Evolutionary conservation across 2,113 vertebrate species (phyloP), one percentile per base, ranked within the genome.

Genomic region (Craseonycteris thonglongyai): DNA sequence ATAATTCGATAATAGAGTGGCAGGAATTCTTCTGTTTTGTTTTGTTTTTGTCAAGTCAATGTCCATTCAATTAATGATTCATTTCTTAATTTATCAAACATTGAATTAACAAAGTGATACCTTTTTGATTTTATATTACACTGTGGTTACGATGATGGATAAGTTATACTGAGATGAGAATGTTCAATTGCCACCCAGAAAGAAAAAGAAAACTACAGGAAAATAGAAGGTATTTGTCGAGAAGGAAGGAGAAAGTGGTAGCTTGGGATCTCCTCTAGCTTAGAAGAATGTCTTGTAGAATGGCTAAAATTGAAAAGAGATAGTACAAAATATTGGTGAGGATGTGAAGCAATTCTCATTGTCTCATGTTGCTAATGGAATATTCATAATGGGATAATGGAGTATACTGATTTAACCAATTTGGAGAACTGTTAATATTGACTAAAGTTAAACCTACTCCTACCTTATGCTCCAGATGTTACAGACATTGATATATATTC

Each of bases 81-180:
- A 59, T 90, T 90, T 88, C 45, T 87, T 93, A 18, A 45, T 54
- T 93, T 75, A 95, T 71, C 66, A 92, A 92, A 54, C 6, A 35
- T 18, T 76, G 22, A 19, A 89, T 65, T 80, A 87, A 18, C 42
- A 58, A 90, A 88, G 42, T 65, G 47, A 74, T 47, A 42, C 0
- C 4, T 79, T 45, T 74, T 72, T 51, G 84, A 38, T 58, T 71
- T 65, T 58, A 71, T 61, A 26, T 42, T 85, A 54, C 26, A 47
- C 72, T 90, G 33, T 90, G 56, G 15, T 74, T 84, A 82, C n/a
- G 92, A 78, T 95, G n/a, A 83, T 49, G 15, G 9, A 38, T 69
- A 58, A 47, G 5, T 86, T 82, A 51, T 47, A 71, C n/a, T 54
- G 47, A 33, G n/a, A 45, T 89, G 40, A 88, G 74, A 92, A 68